Conservation (phyloP, 2,888 invertebrate genomes). For the Thera britannica region DNA sequence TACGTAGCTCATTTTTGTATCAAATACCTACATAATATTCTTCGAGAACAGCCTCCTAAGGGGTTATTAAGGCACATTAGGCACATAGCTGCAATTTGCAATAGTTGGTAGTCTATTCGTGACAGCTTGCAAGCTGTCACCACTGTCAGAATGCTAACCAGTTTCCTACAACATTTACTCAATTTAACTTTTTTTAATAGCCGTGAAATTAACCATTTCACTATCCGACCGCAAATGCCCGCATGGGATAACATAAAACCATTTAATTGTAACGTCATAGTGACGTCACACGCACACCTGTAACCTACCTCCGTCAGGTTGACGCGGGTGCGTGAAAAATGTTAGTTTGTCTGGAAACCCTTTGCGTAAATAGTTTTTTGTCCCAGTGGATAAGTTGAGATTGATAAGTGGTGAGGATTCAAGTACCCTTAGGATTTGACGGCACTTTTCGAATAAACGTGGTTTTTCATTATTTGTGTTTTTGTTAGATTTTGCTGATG, state of each 20-base stretch:
- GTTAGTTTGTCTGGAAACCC: conserved; percentile 41
- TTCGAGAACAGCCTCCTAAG: too few relatives aligned
- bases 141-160: not conserved
- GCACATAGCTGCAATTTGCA: too few relatives aligned
- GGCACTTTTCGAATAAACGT: not conserved
- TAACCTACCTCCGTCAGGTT: conserved; percentile 58
- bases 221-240: not conserved
- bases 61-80: too few relatives aligned
- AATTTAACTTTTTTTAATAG: conserved; percentile 1
- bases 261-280: conserved; percentile 27
- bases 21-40: too few relatives aligned
- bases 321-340: conserved; percentile 53
- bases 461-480: not conserved
- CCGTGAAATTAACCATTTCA: not conserved
- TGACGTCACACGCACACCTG: conserved; percentile 43
- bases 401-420: conserved; percentile 24
- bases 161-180: not conserved
- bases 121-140: too few relatives aligned
- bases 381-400: conserved; percentile 29
- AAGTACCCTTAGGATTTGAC: not conserved
- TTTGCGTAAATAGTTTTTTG: conserved; percentile 39
- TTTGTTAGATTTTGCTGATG: too few relatives aligned
- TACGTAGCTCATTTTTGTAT: too few relatives aligned
- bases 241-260: conserved; percentile 17
- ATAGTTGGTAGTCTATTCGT: too few relatives aligned